phyloP scores from a whole-genome alignment of 1,140 invertebrate species.

The Drosophila ananassae region DNA sequence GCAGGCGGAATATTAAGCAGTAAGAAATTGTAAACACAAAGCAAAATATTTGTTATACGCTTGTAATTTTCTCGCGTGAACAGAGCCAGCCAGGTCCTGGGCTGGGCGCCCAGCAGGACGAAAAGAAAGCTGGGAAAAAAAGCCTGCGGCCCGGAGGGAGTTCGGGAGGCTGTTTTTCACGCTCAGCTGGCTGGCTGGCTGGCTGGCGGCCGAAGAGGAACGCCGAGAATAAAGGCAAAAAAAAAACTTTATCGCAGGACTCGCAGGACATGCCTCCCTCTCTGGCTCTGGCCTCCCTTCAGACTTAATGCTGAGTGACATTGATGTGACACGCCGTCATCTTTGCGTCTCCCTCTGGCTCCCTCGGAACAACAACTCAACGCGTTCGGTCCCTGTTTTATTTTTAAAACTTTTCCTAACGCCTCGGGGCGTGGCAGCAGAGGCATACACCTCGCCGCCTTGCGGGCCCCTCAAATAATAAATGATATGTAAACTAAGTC shows the following conservation, averaged over 20 bases:
- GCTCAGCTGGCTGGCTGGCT: slow-evolving; percentile 58
- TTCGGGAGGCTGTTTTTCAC: slow-evolving; percentile 59
- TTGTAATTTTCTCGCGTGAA: slow-evolving; percentile 73
- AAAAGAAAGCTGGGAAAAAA: slow-evolving; percentile 47
- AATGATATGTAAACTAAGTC: slow-evolving; percentile 81
- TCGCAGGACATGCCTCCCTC: slow-evolving; percentile 57
- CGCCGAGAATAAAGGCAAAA: slow-evolving; percentile 19
- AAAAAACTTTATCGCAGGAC: slow-evolving; percentile 68
- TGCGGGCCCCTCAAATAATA: slow-evolving; percentile 65
- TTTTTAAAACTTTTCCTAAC: slow-evolving; percentile 78
- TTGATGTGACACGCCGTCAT: slow-evolving; percentile 80
- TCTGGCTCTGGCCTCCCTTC: slow-evolving; percentile 1
- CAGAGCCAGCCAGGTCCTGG: slow-evolving; percentile 3
- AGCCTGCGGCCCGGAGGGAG: background rate
- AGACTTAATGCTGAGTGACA: slow-evolving; percentile 76
- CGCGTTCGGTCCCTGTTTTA: slow-evolving; percentile 57
- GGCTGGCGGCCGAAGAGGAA: slow-evolving; percentile 26
- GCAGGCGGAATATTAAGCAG: slow-evolving; percentile 16
- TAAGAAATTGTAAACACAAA: slow-evolving; percentile 70
- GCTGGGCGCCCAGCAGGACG: background rate
- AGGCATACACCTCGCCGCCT: slow-evolving; percentile 37
- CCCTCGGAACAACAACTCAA: slow-evolving; percentile 13
- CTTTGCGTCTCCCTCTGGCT: slow-evolving; percentile 28
- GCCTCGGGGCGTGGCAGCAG: slow-evolving; percentile 66
- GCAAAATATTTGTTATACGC: slow-evolving; percentile 81